Evolutionary conservation across 2,888 invertebrate genomes (phyloP), one percentile per base, ranked within the genome.

Genomic region (Tetrapedia diversipes): DNA sequence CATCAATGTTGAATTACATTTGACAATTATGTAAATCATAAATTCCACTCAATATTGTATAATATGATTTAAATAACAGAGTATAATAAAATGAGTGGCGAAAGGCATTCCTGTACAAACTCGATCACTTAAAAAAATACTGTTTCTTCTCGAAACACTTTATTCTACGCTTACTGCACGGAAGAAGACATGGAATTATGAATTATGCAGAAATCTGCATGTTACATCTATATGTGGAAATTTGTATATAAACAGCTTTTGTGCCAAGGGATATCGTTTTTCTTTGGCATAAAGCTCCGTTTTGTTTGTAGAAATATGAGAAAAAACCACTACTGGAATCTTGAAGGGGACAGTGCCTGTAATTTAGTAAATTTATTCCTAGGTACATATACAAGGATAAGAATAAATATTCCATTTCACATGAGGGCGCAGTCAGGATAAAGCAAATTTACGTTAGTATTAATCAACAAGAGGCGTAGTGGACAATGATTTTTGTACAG

Each of bases 261-360:
- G 72, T 75, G 75, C 43, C 68, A 47, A 56, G 70, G 63, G 65
- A 75, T 51, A 37, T 32, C n/a, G 49, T 54, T 66, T 76, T 70
- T 61, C 60, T 73, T 70, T 66, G 75, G 76, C 80, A 39, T 65
- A 65, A 77, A 83, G 72, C 34, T 59, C 61, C 69, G 60, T 71
- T 79, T 70, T 70, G 60, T 68, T 22, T 67, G 54, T 68, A 80
- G 69, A 72, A 68, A 59, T 72, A 70, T 60, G 68, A 63, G 64
- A 74, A 45, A 70, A 51, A 63, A 59, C 41, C 77, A 79, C 45
- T 68, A 74, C 60, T 81, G 63, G 73, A 66, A 72, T 77, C 59
- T 70, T 75, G 75, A 80, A 81, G 83, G 76, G 76, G 77, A 85
- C 84, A 86, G 85, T 85, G 86, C 86, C 86, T 86, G 83, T 86